Percentiles rank a stretch among this genome's conserved stretches.
Evolutionary conservation across 2,797 vertebrate genomes (phyloP).

Genomic region (Pteropus rufus): DNA sequence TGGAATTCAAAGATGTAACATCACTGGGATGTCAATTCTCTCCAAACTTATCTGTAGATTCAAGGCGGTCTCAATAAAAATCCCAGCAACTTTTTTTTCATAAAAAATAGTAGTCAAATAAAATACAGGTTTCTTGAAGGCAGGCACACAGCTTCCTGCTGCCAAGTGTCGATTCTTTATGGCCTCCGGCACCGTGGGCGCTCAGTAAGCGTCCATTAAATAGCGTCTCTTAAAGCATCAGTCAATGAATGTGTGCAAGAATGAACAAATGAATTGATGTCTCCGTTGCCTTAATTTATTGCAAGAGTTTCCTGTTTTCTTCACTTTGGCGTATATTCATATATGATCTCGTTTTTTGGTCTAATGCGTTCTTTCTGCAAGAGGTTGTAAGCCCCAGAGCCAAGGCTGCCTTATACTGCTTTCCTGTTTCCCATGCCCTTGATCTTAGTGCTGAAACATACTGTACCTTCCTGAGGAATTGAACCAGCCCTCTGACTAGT

Average conservation of each 20-base stretch:
- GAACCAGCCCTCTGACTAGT: neutral
- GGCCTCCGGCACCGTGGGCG: neutral
- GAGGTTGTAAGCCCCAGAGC: neutral
- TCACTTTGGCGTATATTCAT: neutral
- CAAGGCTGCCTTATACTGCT: neutral
- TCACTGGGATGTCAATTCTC: too few species aligned
- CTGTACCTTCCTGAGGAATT: slow-evolving; percentile 27
- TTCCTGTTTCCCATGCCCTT: neutral
- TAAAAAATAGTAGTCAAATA: too few species aligned
- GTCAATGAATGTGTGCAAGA: neutral
- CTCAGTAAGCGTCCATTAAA: neutral
- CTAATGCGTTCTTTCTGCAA: neutral
- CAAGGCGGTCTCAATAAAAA: too few species aligned
- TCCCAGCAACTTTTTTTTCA: too few species aligned
- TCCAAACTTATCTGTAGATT: too few species aligned
- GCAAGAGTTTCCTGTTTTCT: neutral
- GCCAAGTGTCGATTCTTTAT: neutral
- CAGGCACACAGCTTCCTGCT: neutral
- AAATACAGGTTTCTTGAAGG: neutral
- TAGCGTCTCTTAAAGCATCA: too few species aligned
- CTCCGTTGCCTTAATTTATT: neutral
- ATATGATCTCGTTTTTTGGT: neutral
- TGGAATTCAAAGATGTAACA: too few species aligned
- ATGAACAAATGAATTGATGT: neutral
- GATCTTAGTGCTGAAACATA: neutral